Conservation (phyloP, 2,888 invertebrate genomes). For the Lumbricus terrestris region DNA sequence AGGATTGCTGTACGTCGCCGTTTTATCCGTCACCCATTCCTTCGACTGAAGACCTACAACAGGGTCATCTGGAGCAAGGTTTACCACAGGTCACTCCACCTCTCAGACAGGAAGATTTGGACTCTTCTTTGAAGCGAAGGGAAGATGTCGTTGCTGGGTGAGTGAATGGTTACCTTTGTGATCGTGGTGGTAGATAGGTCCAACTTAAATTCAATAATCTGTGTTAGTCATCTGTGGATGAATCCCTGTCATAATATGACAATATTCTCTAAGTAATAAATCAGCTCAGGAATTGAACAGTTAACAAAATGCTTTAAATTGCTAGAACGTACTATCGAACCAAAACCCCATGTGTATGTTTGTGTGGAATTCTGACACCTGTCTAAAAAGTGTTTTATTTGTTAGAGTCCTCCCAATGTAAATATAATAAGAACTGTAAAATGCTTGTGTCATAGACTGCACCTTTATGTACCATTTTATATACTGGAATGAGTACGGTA, state of each 20-base stretch:
- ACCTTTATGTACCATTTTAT: not conserved
- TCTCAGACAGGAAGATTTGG: not conserved
- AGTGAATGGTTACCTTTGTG: not conserved
- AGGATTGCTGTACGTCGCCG: not conserved
- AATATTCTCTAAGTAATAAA: too few species aligned
- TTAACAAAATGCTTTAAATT: not conserved
- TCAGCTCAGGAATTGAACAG: too few species aligned
- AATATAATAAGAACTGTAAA: not conserved
- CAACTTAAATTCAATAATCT: not conserved
- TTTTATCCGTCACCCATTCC: not conserved
- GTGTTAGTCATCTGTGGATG: not conserved
- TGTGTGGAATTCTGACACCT: too few species aligned
- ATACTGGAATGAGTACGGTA: too few species aligned
- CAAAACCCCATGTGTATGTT: not conserved
- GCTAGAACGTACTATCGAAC: not conserved
- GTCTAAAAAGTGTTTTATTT: too few species aligned
- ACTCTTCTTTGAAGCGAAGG: not conserved
- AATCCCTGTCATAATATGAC: too few species aligned
- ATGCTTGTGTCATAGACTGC: not conserved
- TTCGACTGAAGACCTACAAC: not conserved
- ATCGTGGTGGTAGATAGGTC: not conserved
- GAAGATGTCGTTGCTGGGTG: not conserved
- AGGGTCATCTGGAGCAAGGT: not conserved
- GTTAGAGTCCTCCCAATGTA: too few species aligned
- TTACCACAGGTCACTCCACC: not conserved